Conservation (phyloP, 2,113 vertebrate species). For the Oophaga pumilio region DNA sequence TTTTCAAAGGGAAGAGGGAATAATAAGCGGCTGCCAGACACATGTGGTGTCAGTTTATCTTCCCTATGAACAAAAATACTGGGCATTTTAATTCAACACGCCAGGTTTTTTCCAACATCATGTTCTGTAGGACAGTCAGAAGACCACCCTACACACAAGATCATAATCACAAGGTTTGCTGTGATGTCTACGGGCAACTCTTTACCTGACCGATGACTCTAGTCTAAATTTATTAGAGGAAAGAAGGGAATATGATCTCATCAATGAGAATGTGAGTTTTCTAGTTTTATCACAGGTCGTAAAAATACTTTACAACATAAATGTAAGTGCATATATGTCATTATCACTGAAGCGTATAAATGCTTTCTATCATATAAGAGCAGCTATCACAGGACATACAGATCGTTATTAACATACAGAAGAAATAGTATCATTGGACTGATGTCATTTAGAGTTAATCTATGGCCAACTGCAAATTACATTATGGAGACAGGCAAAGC, state of each 20-base stretch:
- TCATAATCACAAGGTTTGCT: too few relatives aligned
- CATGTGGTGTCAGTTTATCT: too few relatives aligned
- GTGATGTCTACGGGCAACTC: too few relatives aligned
- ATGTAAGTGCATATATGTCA: not conserved
- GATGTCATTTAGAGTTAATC: constrained; percentile 21
- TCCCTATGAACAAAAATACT: too few relatives aligned
- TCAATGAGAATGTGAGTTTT: not conserved
- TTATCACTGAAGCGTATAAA: not conserved
- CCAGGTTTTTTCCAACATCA: too few relatives aligned
- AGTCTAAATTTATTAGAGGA: too few relatives aligned
- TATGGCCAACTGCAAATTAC: not conserved
- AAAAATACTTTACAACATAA: not conserved
- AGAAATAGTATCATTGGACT: constrained; percentile 4
- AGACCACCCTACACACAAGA: too few relatives aligned
- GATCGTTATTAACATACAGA: not conserved
- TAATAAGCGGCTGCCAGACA: too few relatives aligned
- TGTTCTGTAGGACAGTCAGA: too few relatives aligned
- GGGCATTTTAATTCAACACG: too few relatives aligned
- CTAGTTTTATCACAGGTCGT: not conserved
- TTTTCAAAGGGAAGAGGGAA: too few relatives aligned
- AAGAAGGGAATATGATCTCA: not conserved
- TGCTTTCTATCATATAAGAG: not conserved
- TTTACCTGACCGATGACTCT: too few relatives aligned
- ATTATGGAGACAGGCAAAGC: constrained; percentile 12
- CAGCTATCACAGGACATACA: not conserved